Percentiles rank a stretch among this genome's conserved stretches.
Conservation (phyloP, 1,140 invertebrate species). For the Plectrocnemia conspersa region DNA sequence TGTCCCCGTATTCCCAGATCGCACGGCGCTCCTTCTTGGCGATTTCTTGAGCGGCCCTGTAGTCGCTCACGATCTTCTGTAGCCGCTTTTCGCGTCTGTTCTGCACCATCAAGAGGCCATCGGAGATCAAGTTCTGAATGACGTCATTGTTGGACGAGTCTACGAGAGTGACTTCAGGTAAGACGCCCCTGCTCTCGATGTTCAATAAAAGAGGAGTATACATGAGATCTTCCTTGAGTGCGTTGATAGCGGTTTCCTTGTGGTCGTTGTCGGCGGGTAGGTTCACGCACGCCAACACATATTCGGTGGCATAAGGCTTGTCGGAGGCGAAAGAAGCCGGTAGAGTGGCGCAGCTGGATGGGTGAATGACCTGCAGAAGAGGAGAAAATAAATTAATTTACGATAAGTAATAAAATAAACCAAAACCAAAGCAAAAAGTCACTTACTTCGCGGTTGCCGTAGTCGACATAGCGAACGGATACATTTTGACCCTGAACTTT, state of each 20-base stretch:
- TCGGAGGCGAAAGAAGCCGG: constrained; percentile 72
- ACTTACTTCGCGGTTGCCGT: constrained; percentile 80
- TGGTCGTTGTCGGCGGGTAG: constrained; percentile 84
- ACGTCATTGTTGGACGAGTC: constrained; percentile 76
- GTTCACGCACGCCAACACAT: constrained; percentile 74
- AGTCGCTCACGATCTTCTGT: constrained; percentile 75
- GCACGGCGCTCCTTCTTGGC: constrained; percentile 80
- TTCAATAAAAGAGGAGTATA: constrained; percentile 69
- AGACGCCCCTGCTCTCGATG: constrained; percentile 59
- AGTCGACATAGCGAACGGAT: constrained; percentile 88
- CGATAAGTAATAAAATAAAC: background rate
- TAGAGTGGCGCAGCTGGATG: constrained; percentile 66
- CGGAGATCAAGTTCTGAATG: constrained; percentile 73
- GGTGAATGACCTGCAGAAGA: constrained; percentile 39
- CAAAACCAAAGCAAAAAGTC: background rate
- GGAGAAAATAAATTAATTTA: background rate
- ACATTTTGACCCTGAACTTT: constrained; percentile 70
- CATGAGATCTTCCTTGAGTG: constrained; percentile 62
- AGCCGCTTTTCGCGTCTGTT: constrained; percentile 75
- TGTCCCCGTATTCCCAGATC: constrained; percentile 95
- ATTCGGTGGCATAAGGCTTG: constrained; percentile 81
- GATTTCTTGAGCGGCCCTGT: constrained; percentile 75
- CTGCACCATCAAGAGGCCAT: constrained; percentile 82
- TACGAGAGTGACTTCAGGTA: constrained; percentile 68
- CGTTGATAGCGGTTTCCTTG: constrained; percentile 66